Evolutionary conservation across 2,888 invertebrate species (phyloP), one percentile per base, ranked within the genome.

Genomic region (Drosophila mimica): DNA sequence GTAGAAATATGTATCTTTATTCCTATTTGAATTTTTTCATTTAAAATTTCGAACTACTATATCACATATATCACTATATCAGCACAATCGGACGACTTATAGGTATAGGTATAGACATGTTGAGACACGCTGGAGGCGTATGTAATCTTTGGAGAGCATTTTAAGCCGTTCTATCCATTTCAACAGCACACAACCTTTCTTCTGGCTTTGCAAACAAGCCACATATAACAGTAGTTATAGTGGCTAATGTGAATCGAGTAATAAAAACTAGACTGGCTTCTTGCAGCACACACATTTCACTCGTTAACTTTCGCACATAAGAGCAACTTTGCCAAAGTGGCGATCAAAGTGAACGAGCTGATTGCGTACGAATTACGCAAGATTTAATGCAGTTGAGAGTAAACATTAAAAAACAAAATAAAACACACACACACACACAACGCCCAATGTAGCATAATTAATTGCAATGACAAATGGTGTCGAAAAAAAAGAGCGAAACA

Each of bases 281-380:
- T 72, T 54, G 28, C 53, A 38, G 30, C 33, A 66, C 43, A 40
- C 36, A 28, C 40, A 40, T 25, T 2, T 40, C 0, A 53, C 52
- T 34, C 9, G 54, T 4, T 64, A 31, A 38, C 59, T 58, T 64
- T 70, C 63, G 46, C 73, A 69, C 57, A 63, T 68, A 57, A 57
- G 30, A 62, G 56, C 48, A 38, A 68, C 62, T 71, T 68, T 63
- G 61, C 57, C 61, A 78, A 59, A 52, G 36, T 46, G 38, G 46
- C 52, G 36, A 54, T 49, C 43, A 34, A 59, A 68, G 53, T 40
- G 4, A 31, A 25, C 51, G 43, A 52, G 36, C 46, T 36, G 54
- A 66, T 59, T 20, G 48, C 15, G 9, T 38, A 49, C 20, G 66
- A 53, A 73, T 86, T 79, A 89, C 81, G 87, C 71, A 87, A 87